Base-by-base conservation (phyloP, 2,888 invertebrate genomes). In the Pseudococcus viburni region DNA sequence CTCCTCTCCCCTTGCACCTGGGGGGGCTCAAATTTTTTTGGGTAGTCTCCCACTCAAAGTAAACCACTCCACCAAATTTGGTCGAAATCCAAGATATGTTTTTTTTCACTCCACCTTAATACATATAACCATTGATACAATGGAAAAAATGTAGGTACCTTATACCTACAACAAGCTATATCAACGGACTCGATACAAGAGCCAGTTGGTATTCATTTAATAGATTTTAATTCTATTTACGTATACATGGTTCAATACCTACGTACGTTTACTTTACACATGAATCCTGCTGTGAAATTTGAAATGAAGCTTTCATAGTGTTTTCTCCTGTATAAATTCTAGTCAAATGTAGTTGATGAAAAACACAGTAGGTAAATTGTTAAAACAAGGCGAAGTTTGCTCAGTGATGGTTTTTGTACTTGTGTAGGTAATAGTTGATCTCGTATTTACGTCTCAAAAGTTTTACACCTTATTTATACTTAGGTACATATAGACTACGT, bases 241-340 rank as follows among this genome's bases (percentile, higher is more conserved):
- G 15, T 73, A 17, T 33, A 73, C 33, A 15, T 0, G 17, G 39
- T 33, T 33, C 26, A 73, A 59, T 19, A 22, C 64, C 64, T 22
- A 64, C 73, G 73, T 33, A 33, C 33, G 4, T 7, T 15, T 0
- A 17, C 73, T 5, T 17, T 73, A 33, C 33, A 3, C 22, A 77
- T 17, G 80, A 83, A 83, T 83, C 80, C 80, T 19, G 80, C 80
- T 83, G 80, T 46, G 80, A 83, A 46, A 83, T 83, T 83, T 83
- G 80, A 83, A 83, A 83, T 42, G 46, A 83, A 83, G 42, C 80
- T 42, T 46, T 46, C 7, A 19, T 42, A 46, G 26, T 39, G 9
- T n/a, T 39, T 80, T 80, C 15, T 33, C 42, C n/a, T 55, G 2
- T 83, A 46, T 83, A 83, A 83, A 83, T 83, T 33, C 80, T 83